These are phyloP conservation scores for Troides oblongomaculatus DNA, from an alignment of 2,888 invertebrate genomes.

Conservation along the genomic window DNA sequence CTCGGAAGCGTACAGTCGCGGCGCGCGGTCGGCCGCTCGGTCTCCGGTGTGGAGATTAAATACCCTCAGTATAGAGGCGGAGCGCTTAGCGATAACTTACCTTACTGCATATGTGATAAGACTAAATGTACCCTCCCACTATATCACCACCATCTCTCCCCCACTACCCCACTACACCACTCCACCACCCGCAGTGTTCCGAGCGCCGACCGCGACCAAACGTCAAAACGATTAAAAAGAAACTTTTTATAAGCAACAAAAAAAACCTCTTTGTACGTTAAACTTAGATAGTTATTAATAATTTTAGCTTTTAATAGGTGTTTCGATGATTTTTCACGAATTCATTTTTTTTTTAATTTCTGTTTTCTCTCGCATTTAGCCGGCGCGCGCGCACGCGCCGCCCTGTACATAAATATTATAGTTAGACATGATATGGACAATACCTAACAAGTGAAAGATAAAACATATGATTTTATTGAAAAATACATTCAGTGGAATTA, in stretches of 20 bases:
- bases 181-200: constrained; percentile 45
- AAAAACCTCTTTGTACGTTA: constrained; percentile 68
- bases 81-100: constrained; percentile 45
- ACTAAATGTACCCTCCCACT: constrained; percentile 30
- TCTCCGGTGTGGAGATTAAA: constrained; percentile 42
- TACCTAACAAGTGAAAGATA: constrained; percentile 77
- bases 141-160: no score
- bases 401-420: constrained; percentile 72
- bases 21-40: constrained; percentile 45
- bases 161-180: no score
- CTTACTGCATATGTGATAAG: constrained; percentile 65
- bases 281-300: constrained; percentile 73
- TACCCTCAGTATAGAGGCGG: constrained; percentile 48
- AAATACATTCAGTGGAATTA: constrained; percentile 76
- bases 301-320: constrained; percentile 78
- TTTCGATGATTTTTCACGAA: constrained; percentile 67
- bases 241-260: constrained; percentile 36
- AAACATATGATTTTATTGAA: constrained; percentile 72
- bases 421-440: constrained; percentile 77
- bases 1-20: constrained; percentile 16
- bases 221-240: constrained; percentile 35
- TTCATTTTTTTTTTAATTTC: constrained; percentile 40
- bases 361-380: constrained; percentile 56
- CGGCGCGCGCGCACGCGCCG: constrained; percentile 39
- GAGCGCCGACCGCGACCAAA: constrained; percentile 37